Evolutionary conservation across 1,140 invertebrate genomes (phyloP), one percentile per base, ranked within the genome.

Genomic region (Copidosoma floridanum): DNA sequence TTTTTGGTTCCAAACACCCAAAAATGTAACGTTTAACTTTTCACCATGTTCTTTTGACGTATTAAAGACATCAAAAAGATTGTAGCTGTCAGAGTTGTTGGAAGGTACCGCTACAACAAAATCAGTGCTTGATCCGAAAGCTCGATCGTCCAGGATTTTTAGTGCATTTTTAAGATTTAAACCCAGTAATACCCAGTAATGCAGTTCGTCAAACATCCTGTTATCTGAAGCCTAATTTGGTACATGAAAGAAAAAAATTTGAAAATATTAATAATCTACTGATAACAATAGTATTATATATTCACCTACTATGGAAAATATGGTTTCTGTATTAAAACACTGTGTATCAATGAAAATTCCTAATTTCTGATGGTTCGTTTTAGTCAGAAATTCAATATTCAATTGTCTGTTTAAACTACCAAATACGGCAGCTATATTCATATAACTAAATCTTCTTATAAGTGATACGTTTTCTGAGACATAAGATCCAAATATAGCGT

Each of bases 391-490:
- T 18, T 4, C 40, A n/a, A 24, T 18, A 46, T 56, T 35, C 16
- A n/a, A 20, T 32, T 27, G n/a, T 46, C 16, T 27, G 29, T 56
- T 56, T 10, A 35, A 43, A 12, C 37, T 46, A 29, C 32, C 21
- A 2, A 56, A 3, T 16, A 43, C 29, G 12, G 29, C 29, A 11
- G 1, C 23, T 2, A 46, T 32, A 23, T 43, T 43, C 23, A 35
- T 11, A 18, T 46, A 32, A 37, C 20, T 56, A 8, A 56, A 46
- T 1, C 20, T 56, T 37, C 14, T 6, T 8, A 56, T 24, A 5
- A 56, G 46, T 32, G 27, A 56, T 12, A 56, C n/a, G 12, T 56
- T 29, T n/a, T 56, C 53, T 56, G 20, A 32, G n/a, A n/a, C n/a
- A n/a, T n/a, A n/a, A n/a, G n/a, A n/a, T n/a, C n/a, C n/a, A n/a